Evolutionary conservation across 2,888 invertebrate genomes (phyloP).

Genomic region (Hetaerina titia): DNA sequence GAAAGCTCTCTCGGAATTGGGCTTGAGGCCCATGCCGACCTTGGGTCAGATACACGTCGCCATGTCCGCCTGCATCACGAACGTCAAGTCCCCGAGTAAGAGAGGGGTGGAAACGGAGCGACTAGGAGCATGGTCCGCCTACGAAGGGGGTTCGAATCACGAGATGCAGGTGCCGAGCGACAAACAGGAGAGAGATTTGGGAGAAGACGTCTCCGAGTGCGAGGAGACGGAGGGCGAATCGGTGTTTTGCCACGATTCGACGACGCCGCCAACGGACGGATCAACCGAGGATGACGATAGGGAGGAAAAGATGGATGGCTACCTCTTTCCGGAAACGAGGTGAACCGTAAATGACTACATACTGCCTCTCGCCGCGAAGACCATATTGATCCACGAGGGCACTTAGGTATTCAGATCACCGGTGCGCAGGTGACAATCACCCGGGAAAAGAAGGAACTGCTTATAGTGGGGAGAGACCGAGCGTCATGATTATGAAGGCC

Average conservation of each 20-base stretch:
- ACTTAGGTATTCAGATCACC: constrained; percentile 35
- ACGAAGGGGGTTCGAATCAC: neutral
- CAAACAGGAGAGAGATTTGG: too few relatives aligned
- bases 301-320: neutral
- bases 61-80: constrained; percentile 15
- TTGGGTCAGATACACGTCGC: neutral
- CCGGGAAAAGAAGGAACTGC: neutral
- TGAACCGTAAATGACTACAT: neutral
- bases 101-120: neutral
- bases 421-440: constrained; percentile 9
- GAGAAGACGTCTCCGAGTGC: neutral
- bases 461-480: too few relatives aligned
- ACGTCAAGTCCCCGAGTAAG: neutral
- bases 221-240: neutral
- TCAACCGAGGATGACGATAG: neutral
- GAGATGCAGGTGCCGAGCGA: neutral
- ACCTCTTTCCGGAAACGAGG: neutral
- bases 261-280: neutral
- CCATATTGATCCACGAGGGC: constrained; percentile 27
- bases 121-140: neutral
- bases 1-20: neutral
- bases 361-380: constrained; percentile 24
- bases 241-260: neutral
- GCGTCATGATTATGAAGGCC: too few relatives aligned
- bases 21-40: neutral